Percentiles rank a stretch among this genome's conserved stretches.
Conservation (phyloP, 2,888 invertebrate species). For the Netelia melanura region DNA sequence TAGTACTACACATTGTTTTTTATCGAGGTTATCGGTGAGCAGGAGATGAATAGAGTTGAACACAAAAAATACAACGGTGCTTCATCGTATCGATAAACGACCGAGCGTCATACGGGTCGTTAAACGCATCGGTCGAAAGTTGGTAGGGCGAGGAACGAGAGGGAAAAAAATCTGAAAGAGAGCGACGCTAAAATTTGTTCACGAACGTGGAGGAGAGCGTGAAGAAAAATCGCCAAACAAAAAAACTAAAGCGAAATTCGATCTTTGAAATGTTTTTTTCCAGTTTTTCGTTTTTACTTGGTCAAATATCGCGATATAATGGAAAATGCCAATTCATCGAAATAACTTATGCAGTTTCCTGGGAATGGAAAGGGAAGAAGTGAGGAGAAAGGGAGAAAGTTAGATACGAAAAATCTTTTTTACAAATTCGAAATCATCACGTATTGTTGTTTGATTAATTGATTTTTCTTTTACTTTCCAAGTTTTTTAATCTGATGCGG, state of each 20-base stretch:
- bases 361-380: too few relatives aligned
- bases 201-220: background rate
- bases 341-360: too few relatives aligned
- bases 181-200: slow-evolving; percentile 25
- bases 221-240: background rate
- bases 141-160: slow-evolving; percentile 12
- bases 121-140: slow-evolving; percentile 57
- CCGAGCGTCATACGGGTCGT: slow-evolving; percentile 56
- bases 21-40: slow-evolving; percentile 55
- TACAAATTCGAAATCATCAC: too few relatives aligned
- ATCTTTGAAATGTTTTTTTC: background rate
- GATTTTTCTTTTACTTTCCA: too few relatives aligned
- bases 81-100: slow-evolving; percentile 59
- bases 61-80: slow-evolving; percentile 38
- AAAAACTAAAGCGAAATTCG: background rate
- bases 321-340: too few relatives aligned
- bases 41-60: slow-evolving; percentile 42
- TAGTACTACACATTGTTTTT: slow-evolving; percentile 61
- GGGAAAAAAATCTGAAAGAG: background rate
- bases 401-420: too few relatives aligned
- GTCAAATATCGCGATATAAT: background rate
- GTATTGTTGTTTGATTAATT: too few relatives aligned
- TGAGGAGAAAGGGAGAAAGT: too few relatives aligned
- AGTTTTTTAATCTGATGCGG: too few relatives aligned
- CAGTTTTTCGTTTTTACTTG: background rate